phyloP scores from a whole-genome alignment of 92 coral and sea anemone genomes.

The Porites rus region DNA sequence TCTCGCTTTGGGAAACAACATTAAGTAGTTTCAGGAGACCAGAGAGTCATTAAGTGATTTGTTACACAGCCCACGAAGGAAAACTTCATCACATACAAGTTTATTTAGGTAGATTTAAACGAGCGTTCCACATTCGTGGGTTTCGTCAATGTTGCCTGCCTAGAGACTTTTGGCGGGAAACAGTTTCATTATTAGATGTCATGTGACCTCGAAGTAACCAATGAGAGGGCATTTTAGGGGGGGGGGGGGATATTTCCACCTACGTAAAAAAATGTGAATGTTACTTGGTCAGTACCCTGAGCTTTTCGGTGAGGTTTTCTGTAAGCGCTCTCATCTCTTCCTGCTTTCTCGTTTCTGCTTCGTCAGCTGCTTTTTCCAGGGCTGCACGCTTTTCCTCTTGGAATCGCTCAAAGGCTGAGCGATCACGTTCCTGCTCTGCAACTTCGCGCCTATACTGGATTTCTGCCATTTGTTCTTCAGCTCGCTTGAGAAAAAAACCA shows the following conservation, averaged over 20 bases:
- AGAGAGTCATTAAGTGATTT: too few relatives aligned
- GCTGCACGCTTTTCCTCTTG: constrained; percentile 83
- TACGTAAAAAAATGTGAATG: neutral
- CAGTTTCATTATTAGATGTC: too few relatives aligned
- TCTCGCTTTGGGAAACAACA: too few relatives aligned
- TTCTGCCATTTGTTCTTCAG: constrained; percentile 90
- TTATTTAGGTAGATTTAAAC: too few relatives aligned
- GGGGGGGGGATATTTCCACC: neutral
- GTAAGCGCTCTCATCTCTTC: constrained; percentile 83
- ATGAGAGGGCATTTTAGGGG: too few relatives aligned
- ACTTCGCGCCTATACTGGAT: constrained; percentile 93
- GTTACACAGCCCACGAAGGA: too few relatives aligned
- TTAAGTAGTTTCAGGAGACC: too few relatives aligned
- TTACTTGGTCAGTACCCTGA: constrained; percentile 61
- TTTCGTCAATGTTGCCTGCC: too few relatives aligned
- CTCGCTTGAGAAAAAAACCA: constrained; percentile 52
- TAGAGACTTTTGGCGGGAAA: too few relatives aligned
- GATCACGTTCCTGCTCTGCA: constrained; percentile 93
- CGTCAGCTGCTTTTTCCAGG: constrained; percentile 75
- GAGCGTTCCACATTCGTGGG: too few relatives aligned
- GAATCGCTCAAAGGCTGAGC: constrained; percentile 78
- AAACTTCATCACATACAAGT: too few relatives aligned
- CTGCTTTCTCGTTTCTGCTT: constrained; percentile 77
- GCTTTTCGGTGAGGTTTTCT: constrained; percentile 61
- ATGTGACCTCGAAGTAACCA: too few relatives aligned